A percentile compares a stretch with the other conserved stretches of the same genome.
Evolutionary conservation across 2,113 vertebrate species (phyloP).

Genomic region (Lonchura striata): DNA sequence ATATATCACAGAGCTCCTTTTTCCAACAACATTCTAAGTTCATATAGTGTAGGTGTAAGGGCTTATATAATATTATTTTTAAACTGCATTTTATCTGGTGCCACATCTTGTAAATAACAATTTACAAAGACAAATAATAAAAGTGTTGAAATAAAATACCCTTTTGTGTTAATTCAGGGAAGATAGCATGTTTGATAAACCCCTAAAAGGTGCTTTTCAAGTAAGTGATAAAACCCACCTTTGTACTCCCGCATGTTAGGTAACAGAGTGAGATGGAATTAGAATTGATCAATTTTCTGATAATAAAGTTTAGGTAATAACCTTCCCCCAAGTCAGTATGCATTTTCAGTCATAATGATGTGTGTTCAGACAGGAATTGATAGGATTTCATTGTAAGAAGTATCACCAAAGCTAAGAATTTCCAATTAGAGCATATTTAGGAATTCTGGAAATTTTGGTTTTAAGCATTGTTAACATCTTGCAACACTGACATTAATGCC

Average conservation of each 20-base stretch:
- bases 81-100: background rate
- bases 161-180: background rate
- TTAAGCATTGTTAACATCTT: background rate
- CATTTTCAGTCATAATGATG: background rate
- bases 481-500: background rate
- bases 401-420: background rate
- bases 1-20: background rate
- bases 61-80: background rate
- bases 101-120: background rate
- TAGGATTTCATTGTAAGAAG: background rate
- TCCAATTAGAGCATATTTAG: background rate
- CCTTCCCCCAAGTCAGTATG: background rate
- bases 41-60: background rate
- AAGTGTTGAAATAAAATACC: background rate
- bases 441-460: background rate
- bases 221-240: background rate
- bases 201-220: background rate
- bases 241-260: background rate
- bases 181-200: background rate
- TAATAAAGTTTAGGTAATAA: background rate
- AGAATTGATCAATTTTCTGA: background rate
- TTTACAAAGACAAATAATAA: background rate
- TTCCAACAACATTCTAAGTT: background rate
- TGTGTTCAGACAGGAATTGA: background rate
- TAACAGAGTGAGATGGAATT: background rate